Evolutionary conservation across 2,888 invertebrate genomes (phyloP), one percentile per base, ranked within the genome.

Genomic region (Syritta pipiens): DNA sequence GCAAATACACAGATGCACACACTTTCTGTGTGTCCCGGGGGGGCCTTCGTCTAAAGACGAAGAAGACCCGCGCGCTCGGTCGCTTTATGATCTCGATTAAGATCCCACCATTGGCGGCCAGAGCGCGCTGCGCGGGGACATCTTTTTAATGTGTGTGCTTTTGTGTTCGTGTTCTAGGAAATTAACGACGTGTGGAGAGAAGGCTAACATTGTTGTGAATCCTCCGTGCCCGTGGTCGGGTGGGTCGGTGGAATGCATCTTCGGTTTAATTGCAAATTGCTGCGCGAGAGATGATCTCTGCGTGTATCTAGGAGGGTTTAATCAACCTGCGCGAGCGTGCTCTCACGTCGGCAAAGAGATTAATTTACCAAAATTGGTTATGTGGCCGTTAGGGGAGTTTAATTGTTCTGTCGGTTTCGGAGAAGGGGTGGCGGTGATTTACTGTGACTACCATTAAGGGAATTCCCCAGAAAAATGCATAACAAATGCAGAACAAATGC

Each of bases 311-410:
- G n/a, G 7, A 53, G 71, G 71, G 71, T 76, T 65, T 62, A 69
- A 51, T 57, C 76, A 49, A 28, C 26, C n/a, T 20, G 44, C 3
- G 30, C 19, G 20, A 42, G 40, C 51, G 51, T 17, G 55, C 26
- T 51, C 9, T 19, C 19, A 12, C 10, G 22, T 14, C 10, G 35
- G n/a, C 51, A 44, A 30, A 65, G 51, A 44, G 53, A 77, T 65
- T 71, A 71, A 53, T 53, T 59, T 71, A 17, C 77, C 77, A 59
- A 65, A 65, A 65, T 65, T 71, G 72, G 71, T 49, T 28, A 76
- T 48, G 53, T n/a, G 40, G 37, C 71, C 57, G 62, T 59, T 53
- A 68, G 57, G 63, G 65, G 42, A 37, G 63, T 60, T 77, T 77
- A 77, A 77, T 77, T 77, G n/a, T n/a, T n/a, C n/a, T n/a, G n/a